Base-by-base conservation (phyloP, 2,113 vertebrate genomes). In the Scomber colias region DNA sequence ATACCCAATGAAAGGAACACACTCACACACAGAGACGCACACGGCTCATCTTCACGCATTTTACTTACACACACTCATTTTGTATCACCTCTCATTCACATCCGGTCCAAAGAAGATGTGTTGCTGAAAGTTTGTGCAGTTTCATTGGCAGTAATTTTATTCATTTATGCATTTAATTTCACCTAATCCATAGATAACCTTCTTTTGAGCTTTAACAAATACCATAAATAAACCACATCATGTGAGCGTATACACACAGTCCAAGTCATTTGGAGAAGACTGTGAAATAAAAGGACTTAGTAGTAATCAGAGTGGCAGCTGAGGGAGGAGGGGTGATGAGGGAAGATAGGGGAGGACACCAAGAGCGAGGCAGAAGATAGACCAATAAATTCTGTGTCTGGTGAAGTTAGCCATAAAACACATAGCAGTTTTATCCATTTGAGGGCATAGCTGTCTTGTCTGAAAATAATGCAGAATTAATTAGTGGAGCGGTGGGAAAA, bases 141-240 rank as follows among this genome's bases (percentile, higher is more conserved):
- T 85, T 89, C 76, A 71, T 16, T 79, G 63, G 75, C 79, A 73
- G 73, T 69, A 81, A 92, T 88, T 87, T 71, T 83, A 90, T 93
- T 94, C 77, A 54, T 89, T 81, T 91, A 87, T 88, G 79, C 75
- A 88, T 90, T 92, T 91, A 79, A 92, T 91, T 90, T 91, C 21
- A 86, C 77, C 60, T 86, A 81, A 90, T 89, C 77, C 71, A 61
- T 30, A 76, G 72, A 89, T 82, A 89, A 83, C 83, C 72, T 84
- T 68, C 17, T 57, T 89, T 77, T 77, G 66, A 70, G 45, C 70
- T 77, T 59, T 81, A 79, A 75, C 45, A 76, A 84, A 82, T 69
- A 77, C 6, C 63, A 75, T 66, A 78, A 54, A 79, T 67, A 83
- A 45, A 57, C 44, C 60, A 62, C 68, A 79, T 59, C 51, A 71